Evolutionary conservation across 1,140 invertebrate species (phyloP).

Genomic region (Pectinophora gossypiella): DNA sequence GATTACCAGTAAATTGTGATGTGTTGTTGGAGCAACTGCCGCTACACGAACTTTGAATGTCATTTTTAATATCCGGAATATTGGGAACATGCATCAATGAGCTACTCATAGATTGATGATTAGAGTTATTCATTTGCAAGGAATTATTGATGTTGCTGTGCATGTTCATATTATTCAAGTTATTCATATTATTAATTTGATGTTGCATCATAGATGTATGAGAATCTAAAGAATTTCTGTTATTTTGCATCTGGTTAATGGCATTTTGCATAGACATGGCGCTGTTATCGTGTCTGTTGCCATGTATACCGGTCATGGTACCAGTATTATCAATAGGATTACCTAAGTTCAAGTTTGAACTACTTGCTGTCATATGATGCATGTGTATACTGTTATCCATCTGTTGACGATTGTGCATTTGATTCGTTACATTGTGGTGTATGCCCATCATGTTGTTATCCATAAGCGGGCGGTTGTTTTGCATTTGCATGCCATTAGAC

Average conservation of each 20-base stretch:
- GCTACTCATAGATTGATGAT: conserved; percentile 55
- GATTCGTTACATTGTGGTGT: conserved; percentile 61
- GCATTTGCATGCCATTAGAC: conserved; percentile 64
- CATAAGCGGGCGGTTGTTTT: conserved; percentile 53
- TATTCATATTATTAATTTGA: conserved; percentile 59
- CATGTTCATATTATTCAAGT: conserved; percentile 58
- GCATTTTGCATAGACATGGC: conserved; percentile 57
- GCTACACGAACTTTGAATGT: conserved; percentile 60
- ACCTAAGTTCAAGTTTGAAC: conserved; percentile 44
- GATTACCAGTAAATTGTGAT: conserved; percentile 49
- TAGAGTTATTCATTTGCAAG: conserved; percentile 55
- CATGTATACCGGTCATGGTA: conserved; percentile 47
- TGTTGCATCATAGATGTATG: conserved; percentile 62
- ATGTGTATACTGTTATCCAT: conserved; percentile 65
- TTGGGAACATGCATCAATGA: conserved; percentile 62
- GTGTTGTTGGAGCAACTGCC: conserved; percentile 57
- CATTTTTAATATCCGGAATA: conserved; percentile 68
- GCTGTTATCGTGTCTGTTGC: conserved; percentile 59
- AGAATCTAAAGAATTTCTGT: conserved; percentile 48
- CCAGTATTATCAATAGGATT: conserved; percentile 54
- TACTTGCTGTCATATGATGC: conserved; percentile 61
- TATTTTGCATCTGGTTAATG: conserved; percentile 63
- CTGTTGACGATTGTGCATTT: conserved; percentile 66
- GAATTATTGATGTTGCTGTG: conserved; percentile 49
- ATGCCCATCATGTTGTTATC: conserved; percentile 60